Conservation (phyloP, 2,888 invertebrate genomes). For the Scaptomyza parva region DNA sequence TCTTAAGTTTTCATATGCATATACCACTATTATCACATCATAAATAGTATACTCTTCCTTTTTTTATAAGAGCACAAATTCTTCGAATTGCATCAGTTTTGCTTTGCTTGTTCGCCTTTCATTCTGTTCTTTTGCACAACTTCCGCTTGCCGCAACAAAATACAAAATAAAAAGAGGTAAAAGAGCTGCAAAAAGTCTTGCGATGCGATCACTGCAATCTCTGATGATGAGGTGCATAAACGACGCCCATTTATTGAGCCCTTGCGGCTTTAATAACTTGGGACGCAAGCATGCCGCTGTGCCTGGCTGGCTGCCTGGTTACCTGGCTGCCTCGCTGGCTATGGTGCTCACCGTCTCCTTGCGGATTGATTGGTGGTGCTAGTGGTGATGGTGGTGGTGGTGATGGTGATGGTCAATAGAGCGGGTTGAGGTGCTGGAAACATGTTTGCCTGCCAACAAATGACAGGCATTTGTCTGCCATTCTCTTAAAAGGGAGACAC, state of each 20-base stretch:
- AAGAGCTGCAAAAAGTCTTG: constrained; percentile 47
- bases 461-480: constrained; percentile 78
- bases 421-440: constrained; percentile 20
- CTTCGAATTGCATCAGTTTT: constrained; percentile 3
- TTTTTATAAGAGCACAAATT: constrained; percentile 9
- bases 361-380: constrained; percentile 29
- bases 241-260: constrained; percentile 81
- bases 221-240: constrained; percentile 81
- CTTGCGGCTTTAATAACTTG: constrained; percentile 71
- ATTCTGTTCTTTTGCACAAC: constrained; percentile 56
- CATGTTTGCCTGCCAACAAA: constrained; percentile 78
- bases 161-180: too few species aligned
- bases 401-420: background rate
- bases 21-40: background rate
- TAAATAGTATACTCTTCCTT: background rate
- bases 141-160: constrained; percentile 61
- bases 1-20: background rate
- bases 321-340: constrained; percentile 14
- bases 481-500: constrained; percentile 19
- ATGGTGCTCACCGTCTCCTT: background rate
- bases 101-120: background rate
- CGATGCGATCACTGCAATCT: constrained; percentile 74
- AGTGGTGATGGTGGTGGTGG: too few species aligned
- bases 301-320: constrained; percentile 2
- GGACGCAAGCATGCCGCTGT: constrained; percentile 30